These are phyloP conservation scores for Colletes collaris DNA, from an alignment of 2,888 invertebrate genomes.

Conservation along the genomic window DNA sequence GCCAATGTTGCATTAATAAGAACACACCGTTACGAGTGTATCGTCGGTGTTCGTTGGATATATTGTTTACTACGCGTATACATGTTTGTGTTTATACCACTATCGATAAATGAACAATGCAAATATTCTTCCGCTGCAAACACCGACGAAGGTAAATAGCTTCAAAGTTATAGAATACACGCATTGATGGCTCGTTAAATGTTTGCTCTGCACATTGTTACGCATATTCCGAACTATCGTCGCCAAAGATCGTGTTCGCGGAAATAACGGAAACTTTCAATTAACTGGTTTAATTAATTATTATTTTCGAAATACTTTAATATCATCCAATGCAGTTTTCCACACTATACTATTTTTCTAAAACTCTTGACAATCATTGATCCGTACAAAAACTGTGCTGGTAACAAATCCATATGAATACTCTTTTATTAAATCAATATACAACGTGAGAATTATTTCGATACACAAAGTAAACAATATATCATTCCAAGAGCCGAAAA, in stretches of 20 bases:
- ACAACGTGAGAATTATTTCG: too few relatives aligned
- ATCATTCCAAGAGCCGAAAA: too few relatives aligned
- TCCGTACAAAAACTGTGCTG: too few relatives aligned
- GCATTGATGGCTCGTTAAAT: constrained; percentile 15
- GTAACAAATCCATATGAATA: too few relatives aligned
- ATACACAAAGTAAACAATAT: too few relatives aligned
- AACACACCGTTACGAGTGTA: not conserved
- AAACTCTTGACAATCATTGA: too few relatives aligned
- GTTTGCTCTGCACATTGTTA: constrained; percentile 5
- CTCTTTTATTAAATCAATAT: too few relatives aligned
- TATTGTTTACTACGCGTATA: not conserved
- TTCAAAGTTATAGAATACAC: constrained; percentile 16
- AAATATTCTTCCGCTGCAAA: constrained; percentile 8
- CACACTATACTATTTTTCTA: too few relatives aligned
- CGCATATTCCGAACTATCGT: not conserved
- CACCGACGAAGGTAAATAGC: constrained; percentile 17
- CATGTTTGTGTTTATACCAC: not conserved
- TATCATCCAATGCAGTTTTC: too few relatives aligned
- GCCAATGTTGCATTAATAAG: constrained; percentile 1
- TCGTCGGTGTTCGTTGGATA: not conserved
- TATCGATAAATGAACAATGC: constrained; percentile 12
- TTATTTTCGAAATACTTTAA: too few relatives aligned
- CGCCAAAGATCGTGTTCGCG: too few relatives aligned
- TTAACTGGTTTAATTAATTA: too few relatives aligned
- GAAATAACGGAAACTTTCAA: not conserved